A percentile compares a stretch with the other conserved stretches of the same genome.
These are phyloP conservation scores for Rhyacichthys aspro DNA, from an alignment of 2,797 vertebrate species.

Conservation along the genomic window DNA sequence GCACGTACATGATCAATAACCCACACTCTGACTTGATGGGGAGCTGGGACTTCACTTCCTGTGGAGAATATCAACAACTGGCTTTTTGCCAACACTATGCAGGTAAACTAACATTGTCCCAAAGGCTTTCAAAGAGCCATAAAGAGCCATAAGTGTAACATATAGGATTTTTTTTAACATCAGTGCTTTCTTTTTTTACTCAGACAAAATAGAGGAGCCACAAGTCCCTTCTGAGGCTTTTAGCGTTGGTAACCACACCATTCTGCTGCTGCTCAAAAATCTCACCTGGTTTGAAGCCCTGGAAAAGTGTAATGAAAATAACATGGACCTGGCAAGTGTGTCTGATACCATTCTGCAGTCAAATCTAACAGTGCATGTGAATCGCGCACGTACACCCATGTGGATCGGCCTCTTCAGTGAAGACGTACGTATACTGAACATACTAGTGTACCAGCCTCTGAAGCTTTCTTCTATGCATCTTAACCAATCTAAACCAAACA, in stretches of 20 bases:
- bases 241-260: slow-evolving; percentile 77
- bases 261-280: slow-evolving; percentile 84
- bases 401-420: slow-evolving; percentile 94
- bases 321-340: slow-evolving; percentile 90
- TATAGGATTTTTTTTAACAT: not conserved
- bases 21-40: slow-evolving; percentile 85
- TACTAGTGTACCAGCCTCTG: too few species aligned
- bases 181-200: too few species aligned
- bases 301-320: slow-evolving; percentile 71
- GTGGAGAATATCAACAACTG: slow-evolving; percentile 75
- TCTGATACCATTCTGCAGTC: slow-evolving; percentile 86
- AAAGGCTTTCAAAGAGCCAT: not conserved
- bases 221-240: slow-evolving; percentile 59
- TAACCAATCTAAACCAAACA: too few species aligned
- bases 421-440: slow-evolving; percentile 76
- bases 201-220: slow-evolving; percentile 74
- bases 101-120: slow-evolving; percentile 74
- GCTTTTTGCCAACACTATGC: slow-evolving; percentile 86
- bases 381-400: slow-evolving; percentile 74
- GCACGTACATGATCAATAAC: slow-evolving; percentile 85
- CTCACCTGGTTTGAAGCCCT: slow-evolving; percentile 89
- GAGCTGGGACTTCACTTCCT: slow-evolving; percentile 91
- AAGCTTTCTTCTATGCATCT: too few species aligned
- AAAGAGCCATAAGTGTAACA: slow-evolving; percentile 1
- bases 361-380: slow-evolving; percentile 80